Evolutionary conservation across 2,888 invertebrate genomes (phyloP), one percentile per base, ranked within the genome.

Genomic region (Cheilosia vernalis): DNA sequence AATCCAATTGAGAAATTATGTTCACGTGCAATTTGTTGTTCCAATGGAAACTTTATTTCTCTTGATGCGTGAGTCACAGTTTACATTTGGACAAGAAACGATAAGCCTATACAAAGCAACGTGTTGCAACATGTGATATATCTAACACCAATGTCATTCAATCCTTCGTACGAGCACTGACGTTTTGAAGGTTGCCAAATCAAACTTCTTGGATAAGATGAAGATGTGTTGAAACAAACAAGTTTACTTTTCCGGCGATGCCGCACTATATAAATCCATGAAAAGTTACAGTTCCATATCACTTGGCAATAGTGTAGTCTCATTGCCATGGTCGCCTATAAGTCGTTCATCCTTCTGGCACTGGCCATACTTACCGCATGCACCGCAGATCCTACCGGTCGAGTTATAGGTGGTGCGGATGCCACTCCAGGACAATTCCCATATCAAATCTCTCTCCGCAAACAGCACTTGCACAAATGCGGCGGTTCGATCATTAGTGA

Each of bases 391-490:
- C 63, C 72, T n/a, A 24, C n/a, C n/a, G n/a, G n/a, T n/a, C n/a
- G n/a, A n/a, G n/a, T n/a, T n/a, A n/a, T n/a, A n/a, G n/a, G n/a
- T n/a, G n/a, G n/a, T n/a, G n/a, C n/a, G n/a, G n/a, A n/a, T n/a
- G n/a, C n/a, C n/a, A n/a, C n/a, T n/a, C n/a, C n/a, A n/a, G n/a
- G n/a, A n/a, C 19, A 47, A 47, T 19, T 47, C 10, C 47, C 47
- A 19, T 10, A 47, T 47, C 47, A 47, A 9, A 19, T 47, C 17
- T 47, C 47, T 19, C 47, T 47, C 17, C 47, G 89, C 19, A 61
- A 56, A 0, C 49, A 79, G 9, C 87, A 88, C 10, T 37, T 21
- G 73, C 47, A 47, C 47, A 10, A 6, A 9, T 47, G 47, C 3
- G 47, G 47, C 9, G 47, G 47, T 1, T 19, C 19, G 2, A 47